Evolutionary conservation across 2,797 vertebrate genomes (phyloP).

Genomic region (Xyrichtys novacula): DNA sequence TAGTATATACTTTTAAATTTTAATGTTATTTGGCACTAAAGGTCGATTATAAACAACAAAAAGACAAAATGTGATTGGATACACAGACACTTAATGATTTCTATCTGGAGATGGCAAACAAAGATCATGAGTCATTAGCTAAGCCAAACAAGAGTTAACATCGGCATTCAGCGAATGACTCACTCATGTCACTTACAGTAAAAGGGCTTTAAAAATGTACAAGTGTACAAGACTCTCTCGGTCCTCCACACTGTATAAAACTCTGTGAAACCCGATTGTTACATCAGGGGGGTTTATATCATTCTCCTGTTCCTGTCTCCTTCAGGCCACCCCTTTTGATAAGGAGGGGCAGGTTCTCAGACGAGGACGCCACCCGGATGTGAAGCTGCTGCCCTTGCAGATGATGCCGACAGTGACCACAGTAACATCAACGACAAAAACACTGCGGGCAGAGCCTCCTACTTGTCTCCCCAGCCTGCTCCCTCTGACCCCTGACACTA

Average conservation of each 20-base stretch:
- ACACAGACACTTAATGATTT: neutral
- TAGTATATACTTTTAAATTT: neutral
- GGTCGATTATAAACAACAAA: neutral
- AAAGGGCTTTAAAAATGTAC: too few relatives aligned
- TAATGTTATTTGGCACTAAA: neutral
- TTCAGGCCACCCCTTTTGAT: slow-evolving; percentile 99
- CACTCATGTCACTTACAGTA: too few relatives aligned
- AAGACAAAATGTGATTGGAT: neutral
- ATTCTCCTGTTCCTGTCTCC: slow-evolving; percentile 46
- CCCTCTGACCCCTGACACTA: slow-evolving; percentile 83
- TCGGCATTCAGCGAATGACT: too few relatives aligned
- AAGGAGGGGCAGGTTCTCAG: slow-evolving; percentile 99
- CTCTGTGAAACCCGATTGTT: neutral
- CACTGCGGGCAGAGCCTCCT: slow-evolving; percentile 86
- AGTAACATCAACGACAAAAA: slow-evolving; percentile 86
- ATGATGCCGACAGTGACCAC: slow-evolving; percentile 90
- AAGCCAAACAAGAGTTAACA: too few relatives aligned
- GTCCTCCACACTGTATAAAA: slow-evolving; percentile 29
- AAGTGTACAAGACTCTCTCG: slow-evolving; percentile 22
- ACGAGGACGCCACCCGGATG: slow-evolving; percentile 99
- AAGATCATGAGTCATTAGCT: too few relatives aligned
- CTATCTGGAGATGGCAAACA: neutral
- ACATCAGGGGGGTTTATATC: neutral
- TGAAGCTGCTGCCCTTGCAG: slow-evolving; percentile 90
- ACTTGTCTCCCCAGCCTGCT: slow-evolving; percentile 85